These are phyloP conservation scores for Leptopilina myrica DNA, from an alignment of 2,888 invertebrate genomes.

Conservation along the genomic window DNA sequence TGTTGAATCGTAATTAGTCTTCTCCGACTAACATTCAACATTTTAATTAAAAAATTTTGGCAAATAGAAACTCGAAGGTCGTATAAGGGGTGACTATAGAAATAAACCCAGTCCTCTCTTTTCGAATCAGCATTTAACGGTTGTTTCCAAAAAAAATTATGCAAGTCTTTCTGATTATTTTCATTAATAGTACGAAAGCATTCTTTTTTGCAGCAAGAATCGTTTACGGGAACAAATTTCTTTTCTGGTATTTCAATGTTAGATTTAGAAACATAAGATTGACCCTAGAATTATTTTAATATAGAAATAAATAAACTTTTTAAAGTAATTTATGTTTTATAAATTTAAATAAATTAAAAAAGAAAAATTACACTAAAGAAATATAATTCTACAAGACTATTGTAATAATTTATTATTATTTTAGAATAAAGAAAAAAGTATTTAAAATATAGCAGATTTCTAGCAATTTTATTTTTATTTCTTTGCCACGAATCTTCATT, in stretches of 20 bases:
- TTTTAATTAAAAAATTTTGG: not conserved
- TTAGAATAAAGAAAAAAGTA: not conserved
- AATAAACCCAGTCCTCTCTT: not conserved
- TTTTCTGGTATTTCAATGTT: not conserved
- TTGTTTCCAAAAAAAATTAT: not conserved
- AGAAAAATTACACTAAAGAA: not conserved
- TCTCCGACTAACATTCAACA: not conserved
- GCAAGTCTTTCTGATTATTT: not conserved
- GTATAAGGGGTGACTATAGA: not conserved
- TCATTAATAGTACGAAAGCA: not conserved
- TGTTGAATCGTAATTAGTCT: too few species aligned
- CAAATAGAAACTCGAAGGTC: not conserved
- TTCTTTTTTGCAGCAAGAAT: slow-evolving; percentile 1
- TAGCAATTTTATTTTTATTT: not conserved
- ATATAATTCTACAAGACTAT: not conserved
- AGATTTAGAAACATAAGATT: not conserved
- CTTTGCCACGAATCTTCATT: not conserved
- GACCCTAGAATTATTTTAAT: not conserved
- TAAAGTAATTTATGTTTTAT: not conserved
- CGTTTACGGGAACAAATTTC: not conserved
- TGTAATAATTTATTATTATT: slow-evolving; percentile 1
- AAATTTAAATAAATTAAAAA: not conserved
- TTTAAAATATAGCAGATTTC: not conserved
- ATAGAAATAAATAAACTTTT: not conserved
- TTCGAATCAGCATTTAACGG: not conserved